Base-by-base conservation (phyloP, 2,797 vertebrate genomes). In the Margarornis squamiger region DNA sequence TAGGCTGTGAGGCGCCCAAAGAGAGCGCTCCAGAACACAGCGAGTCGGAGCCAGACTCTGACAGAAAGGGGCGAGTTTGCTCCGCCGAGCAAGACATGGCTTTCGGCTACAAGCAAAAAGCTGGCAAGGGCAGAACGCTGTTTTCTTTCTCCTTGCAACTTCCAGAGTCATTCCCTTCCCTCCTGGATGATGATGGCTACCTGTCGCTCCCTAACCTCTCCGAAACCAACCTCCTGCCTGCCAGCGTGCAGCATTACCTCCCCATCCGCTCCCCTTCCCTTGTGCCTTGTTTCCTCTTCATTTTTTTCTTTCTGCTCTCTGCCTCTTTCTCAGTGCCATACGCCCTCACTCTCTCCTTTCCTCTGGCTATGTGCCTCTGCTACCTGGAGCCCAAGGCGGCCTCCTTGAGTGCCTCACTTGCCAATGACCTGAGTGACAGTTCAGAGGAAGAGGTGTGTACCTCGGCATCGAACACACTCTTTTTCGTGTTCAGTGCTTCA, bases 301-400 rank as follows among this genome's bases (percentile, higher is more conserved):
- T 99, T 95, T 99, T 99, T 97, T 99, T 99, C 98, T 99, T 99
- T 97, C 98, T 99, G 95, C 98, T 99, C 34, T 99, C 99, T 94
- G 99, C 99, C 86, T 99, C 99, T 95, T 99, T 99, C 98, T 99
- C 99, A 61, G 99, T 99, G 90, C 99, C 99, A 88, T 99, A 98
- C 30, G 99, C 99, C 85, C 99, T 99, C 98, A 99, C 99, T 89
- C 99, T 99, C 91, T 99, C 99, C 97, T 99, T 99, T 97, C 99
- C 99, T 95, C 98, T 99, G 98, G 99, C 99, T 97, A 98, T 99
- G 98, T 99, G 99, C 98, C 99, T 99, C 98, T 99, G 99, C 99
- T 99, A 99, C 98, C 99, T 99, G 99, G 99, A 99, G 99, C 99
- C 99, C 98, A 99, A 99, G 98, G 99, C 99, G 87, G 98, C 99